Evolutionary conservation across 1,140 invertebrate species (phyloP).

Genomic region (Monochamus saltuarius): DNA sequence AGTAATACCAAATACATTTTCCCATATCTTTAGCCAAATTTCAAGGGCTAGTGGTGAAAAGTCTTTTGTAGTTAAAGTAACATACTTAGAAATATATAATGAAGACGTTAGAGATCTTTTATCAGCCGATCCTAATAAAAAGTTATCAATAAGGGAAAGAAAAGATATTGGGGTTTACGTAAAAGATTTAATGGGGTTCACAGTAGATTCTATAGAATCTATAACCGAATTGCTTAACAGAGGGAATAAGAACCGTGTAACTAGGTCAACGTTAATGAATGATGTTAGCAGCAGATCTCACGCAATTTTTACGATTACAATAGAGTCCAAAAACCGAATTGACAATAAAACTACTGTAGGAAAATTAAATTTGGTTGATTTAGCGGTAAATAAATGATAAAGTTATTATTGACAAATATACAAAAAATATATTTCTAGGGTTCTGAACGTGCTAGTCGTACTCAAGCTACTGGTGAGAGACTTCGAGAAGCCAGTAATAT

Average conservation of each 20-base stretch:
- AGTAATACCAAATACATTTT: constrained; percentile 95
- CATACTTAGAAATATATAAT: constrained; percentile 96
- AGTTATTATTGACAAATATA: not conserved
- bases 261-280: constrained; percentile 97
- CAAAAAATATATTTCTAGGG: constrained; percentile 51
- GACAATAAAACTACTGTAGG: constrained; percentile 72
- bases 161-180: constrained; percentile 94
- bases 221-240: constrained; percentile 88
- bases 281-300: constrained; percentile 96
- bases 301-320: constrained; percentile 97
- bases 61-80: constrained; percentile 89
- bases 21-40: constrained; percentile 95
- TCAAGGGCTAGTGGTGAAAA: constrained; percentile 71
- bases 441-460: constrained; percentile 89
- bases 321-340: constrained; percentile 88
- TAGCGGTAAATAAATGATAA: constrained; percentile 58
- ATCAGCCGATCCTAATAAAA: constrained; percentile 67
- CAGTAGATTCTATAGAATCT: constrained; percentile 85
- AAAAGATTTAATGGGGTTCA: constrained; percentile 82
- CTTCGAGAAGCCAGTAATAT: constrained; percentile 95
- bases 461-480: constrained; percentile 83
- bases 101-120: constrained; percentile 94
- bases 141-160: constrained; percentile 71
- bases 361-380: constrained; percentile 72
- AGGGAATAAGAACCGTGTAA: constrained; percentile 82